These are phyloP conservation scores for Euplexia lucipara DNA, from an alignment of 2,888 invertebrate species.

Conservation along the genomic window DNA sequence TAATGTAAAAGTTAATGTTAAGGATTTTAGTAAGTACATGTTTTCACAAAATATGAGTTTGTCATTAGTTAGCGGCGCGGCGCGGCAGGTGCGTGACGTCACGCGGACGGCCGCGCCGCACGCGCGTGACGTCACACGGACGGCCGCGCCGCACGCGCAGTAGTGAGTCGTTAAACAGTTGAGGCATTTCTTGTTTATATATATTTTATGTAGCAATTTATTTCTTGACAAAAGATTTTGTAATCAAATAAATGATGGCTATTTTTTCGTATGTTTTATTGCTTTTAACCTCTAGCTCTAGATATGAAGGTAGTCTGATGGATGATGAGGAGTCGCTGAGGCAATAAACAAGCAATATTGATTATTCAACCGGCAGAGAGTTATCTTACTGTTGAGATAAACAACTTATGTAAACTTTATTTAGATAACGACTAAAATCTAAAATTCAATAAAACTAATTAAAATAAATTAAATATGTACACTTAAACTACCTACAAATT, in stretches of 20 bases:
- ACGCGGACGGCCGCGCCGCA: too few species aligned
- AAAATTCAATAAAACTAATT: too few species aligned
- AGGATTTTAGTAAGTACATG: constrained; percentile 72
- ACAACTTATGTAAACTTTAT: too few species aligned
- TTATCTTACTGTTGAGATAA: too few species aligned
- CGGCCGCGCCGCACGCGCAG: constrained; percentile 40
- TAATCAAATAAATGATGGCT: constrained; percentile 90
- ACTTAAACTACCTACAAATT: too few species aligned
- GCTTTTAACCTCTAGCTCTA: not conserved
- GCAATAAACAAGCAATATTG: too few species aligned
- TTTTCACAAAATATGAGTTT: constrained; percentile 70
- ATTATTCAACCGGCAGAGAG: too few species aligned
- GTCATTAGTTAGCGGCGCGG: constrained; percentile 47
- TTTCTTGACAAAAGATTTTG: constrained; percentile 88
- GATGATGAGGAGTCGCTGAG: too few species aligned
- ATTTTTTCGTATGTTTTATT: constrained; percentile 78
- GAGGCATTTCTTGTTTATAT: constrained; percentile 86
- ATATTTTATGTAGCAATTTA: constrained; percentile 89
- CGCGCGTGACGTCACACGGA: constrained; percentile 12
- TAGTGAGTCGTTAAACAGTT: constrained; percentile 70
- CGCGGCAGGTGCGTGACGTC: constrained; percentile 7
- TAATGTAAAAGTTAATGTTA: constrained; percentile 74
- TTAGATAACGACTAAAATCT: too few species aligned
- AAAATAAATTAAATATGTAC: too few species aligned
- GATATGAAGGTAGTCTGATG: too few species aligned